Evolutionary conservation across 2,888 invertebrate species (phyloP).

Genomic region (Gnatocerus cornutus): DNA sequence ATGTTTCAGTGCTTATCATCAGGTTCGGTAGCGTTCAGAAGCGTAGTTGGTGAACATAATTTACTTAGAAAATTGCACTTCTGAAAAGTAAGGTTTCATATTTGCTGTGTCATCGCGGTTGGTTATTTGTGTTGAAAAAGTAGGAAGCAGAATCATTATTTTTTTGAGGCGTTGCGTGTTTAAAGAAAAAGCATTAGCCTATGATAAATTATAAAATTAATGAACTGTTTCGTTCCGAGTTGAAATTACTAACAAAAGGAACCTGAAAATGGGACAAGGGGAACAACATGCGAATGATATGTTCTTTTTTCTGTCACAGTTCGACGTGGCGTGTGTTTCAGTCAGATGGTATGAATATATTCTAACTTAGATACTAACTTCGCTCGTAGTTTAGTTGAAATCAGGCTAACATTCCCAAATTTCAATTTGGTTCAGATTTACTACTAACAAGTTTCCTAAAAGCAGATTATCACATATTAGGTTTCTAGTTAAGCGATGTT

Average conservation of each 20-base stretch:
- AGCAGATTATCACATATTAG: conserved; percentile 59
- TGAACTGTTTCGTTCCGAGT: conserved; percentile 45
- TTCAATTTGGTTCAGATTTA: conserved; percentile 59
- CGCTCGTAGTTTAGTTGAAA: conserved; percentile 56
- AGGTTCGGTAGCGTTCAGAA: background rate
- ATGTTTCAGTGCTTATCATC: background rate
- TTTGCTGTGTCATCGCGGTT: conserved; percentile 36
- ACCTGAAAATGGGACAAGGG: conserved; percentile 15
- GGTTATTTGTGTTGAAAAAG: conserved; percentile 33
- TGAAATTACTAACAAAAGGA: conserved; percentile 39
- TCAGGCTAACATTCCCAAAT: conserved; percentile 58
- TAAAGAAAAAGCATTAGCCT: conserved; percentile 49
- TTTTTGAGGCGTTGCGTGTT: conserved; percentile 46
- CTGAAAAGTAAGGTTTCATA: conserved; percentile 23
- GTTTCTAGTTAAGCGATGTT: conserved; percentile 47
- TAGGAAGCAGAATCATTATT: conserved; percentile 11
- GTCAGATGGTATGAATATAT: conserved; percentile 55
- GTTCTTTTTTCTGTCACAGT: conserved; percentile 41
- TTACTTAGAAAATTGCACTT: conserved; percentile 24
- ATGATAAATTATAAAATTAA: conserved; percentile 52
- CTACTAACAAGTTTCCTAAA: conserved; percentile 55
- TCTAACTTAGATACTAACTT: conserved; percentile 54
- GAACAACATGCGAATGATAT: conserved; percentile 44
- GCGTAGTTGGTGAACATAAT: conserved; percentile 30
- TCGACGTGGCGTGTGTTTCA: conserved; percentile 48